phyloP scores from a whole-genome alignment of 2,113 vertebrate species.

The Proterorhinus semilunaris region DNA sequence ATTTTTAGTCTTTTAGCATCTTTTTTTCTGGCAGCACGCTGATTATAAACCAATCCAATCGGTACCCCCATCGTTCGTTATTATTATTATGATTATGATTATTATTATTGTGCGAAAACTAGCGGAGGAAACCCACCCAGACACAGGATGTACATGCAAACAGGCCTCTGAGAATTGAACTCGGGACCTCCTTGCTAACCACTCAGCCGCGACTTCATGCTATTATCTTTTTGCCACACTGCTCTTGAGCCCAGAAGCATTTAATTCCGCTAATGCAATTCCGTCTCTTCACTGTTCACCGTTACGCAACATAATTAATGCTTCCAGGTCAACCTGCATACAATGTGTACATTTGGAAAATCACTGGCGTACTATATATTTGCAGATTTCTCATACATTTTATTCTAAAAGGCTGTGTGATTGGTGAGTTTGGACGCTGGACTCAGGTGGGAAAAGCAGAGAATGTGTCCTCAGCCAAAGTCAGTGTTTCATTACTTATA shows the following conservation, averaged over 20 bases:
- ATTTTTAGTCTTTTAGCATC: no score
- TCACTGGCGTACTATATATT: neutral
- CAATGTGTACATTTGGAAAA: constrained; percentile 8
- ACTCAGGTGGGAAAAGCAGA: neutral
- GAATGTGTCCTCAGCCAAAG: constrained; percentile 1
- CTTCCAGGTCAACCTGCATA: constrained; percentile 3
- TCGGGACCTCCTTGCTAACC: no score
- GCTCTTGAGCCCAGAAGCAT: constrained; percentile 48
- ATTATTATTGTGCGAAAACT: no score
- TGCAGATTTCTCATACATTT: neutral
- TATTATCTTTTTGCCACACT: constrained; percentile 31
- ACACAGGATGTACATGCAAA: no score
- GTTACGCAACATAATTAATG: constrained; percentile 4
- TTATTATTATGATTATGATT: no score
- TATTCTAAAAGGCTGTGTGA: neutral
- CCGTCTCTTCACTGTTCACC: neutral
- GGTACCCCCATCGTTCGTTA: no score
- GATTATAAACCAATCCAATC: no score
- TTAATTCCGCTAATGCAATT: constrained; percentile 37
- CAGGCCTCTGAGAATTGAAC: no score
- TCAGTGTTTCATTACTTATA: constrained; percentile 1
- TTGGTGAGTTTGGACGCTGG: neutral
- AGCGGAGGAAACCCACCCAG: no score
- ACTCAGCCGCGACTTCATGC: no score
- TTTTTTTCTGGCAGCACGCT: no score